Evolutionary conservation across 2,888 invertebrate genomes (phyloP), one percentile per base, ranked within the genome.

Genomic region (Andrena hattorfiana): DNA sequence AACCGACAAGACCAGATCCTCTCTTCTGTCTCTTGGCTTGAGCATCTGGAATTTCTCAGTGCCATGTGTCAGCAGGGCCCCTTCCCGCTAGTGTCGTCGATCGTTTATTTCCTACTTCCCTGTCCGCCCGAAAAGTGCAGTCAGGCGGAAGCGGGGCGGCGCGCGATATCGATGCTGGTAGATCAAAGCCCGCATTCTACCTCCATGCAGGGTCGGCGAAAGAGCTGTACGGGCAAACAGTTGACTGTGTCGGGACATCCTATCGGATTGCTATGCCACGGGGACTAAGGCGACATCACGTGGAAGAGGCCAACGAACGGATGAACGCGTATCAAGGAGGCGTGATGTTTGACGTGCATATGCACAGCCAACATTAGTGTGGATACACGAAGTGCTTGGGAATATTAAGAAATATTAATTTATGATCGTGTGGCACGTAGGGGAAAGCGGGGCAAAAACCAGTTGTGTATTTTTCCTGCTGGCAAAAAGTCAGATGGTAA

Each of bases 161-260:
- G 84, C 84, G 85, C 87, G 89, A 88, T 90, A 90, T 90, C 86
- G 89, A 90, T 86, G 84, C 85, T 83, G 87, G 83, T 87, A 88
- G 90, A 90, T 90, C 90, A 90, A 90, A 90, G 90, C 89, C 85
- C 85, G 84, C 85, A 87, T 85, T 75, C 81, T 64, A 71, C 30
- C 77, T 82, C 79, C 13, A 42, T 75, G 63, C 66, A 78, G 56
- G 62, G 72, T 54, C 56, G 54, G 13, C 48, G 62, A 63, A 54
- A 3, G 30, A 56, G 42, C 54, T 2, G 63, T 49, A 59, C 62
- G 60, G 32, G 23, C 32, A n/a, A 72, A 62, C 49, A 49, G 30
- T 26, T 49, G 48, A 51, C 30, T 51, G 64, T 32, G 64, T 64
- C 77, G 59, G 60, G 76, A 79, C 74, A 73, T 69, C 26, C 48